Evolutionary conservation across 1,140 invertebrate species (phyloP), one percentile per base, ranked within the genome.

Genomic region (Drosophila nigrodunni): DNA sequence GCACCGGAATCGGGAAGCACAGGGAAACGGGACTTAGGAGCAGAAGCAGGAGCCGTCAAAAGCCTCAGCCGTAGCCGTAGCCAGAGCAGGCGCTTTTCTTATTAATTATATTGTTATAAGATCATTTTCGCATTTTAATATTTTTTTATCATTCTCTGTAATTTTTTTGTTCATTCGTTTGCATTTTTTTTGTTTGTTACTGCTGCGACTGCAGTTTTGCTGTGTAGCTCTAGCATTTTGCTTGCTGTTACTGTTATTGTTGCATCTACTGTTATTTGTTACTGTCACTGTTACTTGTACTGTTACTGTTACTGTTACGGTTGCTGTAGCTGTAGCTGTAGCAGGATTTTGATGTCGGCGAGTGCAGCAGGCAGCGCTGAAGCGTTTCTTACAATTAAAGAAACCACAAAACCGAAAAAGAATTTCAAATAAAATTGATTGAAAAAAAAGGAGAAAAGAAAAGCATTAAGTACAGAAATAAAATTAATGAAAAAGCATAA

Each of bases 1-100:
- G 83, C 83, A 88, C 83, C 83, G 83, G 83, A 87, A 80, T 88
- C 83, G 83, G 83, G 85, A 88, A 88, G 83, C 83, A 88, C 83
- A 88, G 83, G 83, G 83, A 88, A 88, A 88, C 83, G 83, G 83
- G 83, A 88, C 83, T 74, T 88, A 88, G 83, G 83, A 88, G 83
- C 83, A 87, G 83, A 88, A 88, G 83, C 83, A 88, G 83, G 85
- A 88, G 83, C 83, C 83, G 85, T 72, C 54, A 61, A 73, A 81
- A 87, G 83, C 85, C 85, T 74, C 67, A 83, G 83, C 69, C 78
- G 66, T 61, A 74, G 39, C 61, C 61, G 37, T 59, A 71, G 73
- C 67, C 73, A 75, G 67, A 74, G 73, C 73, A 71, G 66, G 64
- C 70, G 70, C 46, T 73, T 72, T 73, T 68, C 64, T 82, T 69